These are phyloP conservation scores for Gallirallus australis DNA, from an alignment of 2,797 vertebrate genomes.

Conservation along the genomic window DNA sequence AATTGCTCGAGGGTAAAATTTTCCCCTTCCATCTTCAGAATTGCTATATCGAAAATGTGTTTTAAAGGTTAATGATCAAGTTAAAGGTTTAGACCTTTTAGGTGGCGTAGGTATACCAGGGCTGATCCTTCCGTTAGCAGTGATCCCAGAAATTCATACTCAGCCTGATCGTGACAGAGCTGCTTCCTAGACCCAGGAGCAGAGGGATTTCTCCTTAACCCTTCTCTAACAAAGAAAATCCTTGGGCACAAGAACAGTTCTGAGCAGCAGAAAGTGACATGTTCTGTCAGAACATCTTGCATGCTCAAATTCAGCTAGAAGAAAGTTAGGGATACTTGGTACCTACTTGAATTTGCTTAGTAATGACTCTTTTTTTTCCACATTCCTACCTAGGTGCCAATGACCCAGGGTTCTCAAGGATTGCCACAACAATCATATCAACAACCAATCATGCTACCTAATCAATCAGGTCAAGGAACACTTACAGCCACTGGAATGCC, in stretches of 20 bases:
- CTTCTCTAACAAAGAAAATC: neutral
- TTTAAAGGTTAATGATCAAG: neutral
- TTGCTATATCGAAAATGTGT: neutral
- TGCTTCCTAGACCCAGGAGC: neutral
- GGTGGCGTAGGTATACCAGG: neutral
- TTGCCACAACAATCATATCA: constrained; percentile 84
- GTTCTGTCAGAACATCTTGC: neutral
- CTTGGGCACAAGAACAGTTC: neutral
- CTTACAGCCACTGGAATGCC: constrained; percentile 83
- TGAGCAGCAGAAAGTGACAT: neutral
- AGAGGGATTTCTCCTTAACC: neutral
- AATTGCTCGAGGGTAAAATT: neutral
- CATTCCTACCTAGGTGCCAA: constrained; percentile 78
- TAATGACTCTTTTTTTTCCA: neutral
- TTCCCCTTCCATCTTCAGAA: neutral
- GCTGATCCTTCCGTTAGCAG: neutral
- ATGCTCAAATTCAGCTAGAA: neutral
- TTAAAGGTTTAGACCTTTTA: neutral
- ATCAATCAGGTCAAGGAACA: constrained; percentile 85
- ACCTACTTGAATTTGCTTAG: neutral
- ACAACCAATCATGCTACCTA: constrained; percentile 84
- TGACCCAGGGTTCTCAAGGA: constrained; percentile 84
- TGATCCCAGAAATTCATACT: neutral
- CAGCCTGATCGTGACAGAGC: neutral
- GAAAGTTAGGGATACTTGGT: neutral